Base-by-base conservation (phyloP, 2,797 vertebrate species). In the Phylloscopus collybita region DNA sequence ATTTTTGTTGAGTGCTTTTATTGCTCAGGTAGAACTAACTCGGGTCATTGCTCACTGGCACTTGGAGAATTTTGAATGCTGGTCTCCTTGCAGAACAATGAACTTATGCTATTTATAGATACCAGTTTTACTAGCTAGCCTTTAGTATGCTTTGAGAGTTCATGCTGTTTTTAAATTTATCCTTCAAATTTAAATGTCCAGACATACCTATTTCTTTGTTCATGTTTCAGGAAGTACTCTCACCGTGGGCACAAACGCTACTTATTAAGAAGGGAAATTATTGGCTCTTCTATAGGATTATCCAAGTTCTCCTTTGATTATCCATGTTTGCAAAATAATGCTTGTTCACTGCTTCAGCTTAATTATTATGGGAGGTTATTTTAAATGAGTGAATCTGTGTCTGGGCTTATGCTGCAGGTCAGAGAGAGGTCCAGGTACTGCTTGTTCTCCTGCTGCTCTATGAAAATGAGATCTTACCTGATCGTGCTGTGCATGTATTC, bases 401-500 rank as follows among this genome's bases (percentile, higher is more conserved):
- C 25, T 73, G 56, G 30, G 27, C 40, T 92, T 11, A 21, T n/a
- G 49, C 19, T 30, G 22, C 11, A 4, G 16, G 21, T 89, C 74
- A 81, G 27, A 4, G 2, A 88, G 62, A 79, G 53, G 5, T 36
- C 40, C 22, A 59, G 34, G 57, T 66, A 53, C 51, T 69, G 49
- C 29, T 69, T 53, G 20, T 67, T 92, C 40, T 38, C 36, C 27
- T 71, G 29, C 44, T 94, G 53, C 26, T 78, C 53, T 57, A 0
- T 56, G 72, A 50, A 70, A 53, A 9, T 13, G 16, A 53, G 60
- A 36, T 51, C n/a, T 53, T 29, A 19, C 34, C 51, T 56, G 56
- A n/a, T 49, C 34, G 4, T 1, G 0, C 23, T 53, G 15, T 38
- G 34, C 9, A 6, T 2, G 0, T 44, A 5, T 47, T 74, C 16